Conservation (phyloP, 2,797 vertebrate genomes). For the Smutsia temminckii region DNA sequence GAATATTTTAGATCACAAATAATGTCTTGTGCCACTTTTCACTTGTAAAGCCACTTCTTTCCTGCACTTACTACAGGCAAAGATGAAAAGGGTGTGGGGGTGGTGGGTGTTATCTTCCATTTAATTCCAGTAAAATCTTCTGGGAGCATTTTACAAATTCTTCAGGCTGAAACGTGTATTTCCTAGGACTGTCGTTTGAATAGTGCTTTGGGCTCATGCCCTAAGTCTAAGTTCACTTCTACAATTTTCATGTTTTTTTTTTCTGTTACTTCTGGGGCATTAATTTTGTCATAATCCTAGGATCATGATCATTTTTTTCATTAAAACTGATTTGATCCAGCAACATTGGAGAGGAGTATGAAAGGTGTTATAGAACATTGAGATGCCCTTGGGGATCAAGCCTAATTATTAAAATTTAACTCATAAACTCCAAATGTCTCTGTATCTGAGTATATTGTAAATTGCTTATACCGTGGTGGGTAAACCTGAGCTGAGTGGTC, state of each 20-base stretch:
- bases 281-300: neutral
- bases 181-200: neutral
- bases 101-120: neutral
- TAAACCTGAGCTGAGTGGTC: neutral
- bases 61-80: neutral
- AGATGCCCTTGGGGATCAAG: neutral
- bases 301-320: neutral
- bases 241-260: constrained; percentile 11
- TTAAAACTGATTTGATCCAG: neutral
- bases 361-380: neutral
- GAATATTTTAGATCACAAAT: neutral
- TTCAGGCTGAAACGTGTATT: neutral
- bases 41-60: neutral
- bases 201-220: neutral
- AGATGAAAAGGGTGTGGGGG: neutral
- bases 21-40: neutral
- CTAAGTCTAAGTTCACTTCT: neutral
- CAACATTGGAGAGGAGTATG: neutral
- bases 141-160: neutral
- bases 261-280: neutral
- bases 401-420: neutral
- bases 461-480: neutral
- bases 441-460: neutral
- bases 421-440: neutral
- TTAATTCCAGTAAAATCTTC: neutral